Percentiles rank a stretch among this genome's conserved stretches.
Conservation (phyloP, 2,888 invertebrate genomes). For the Drosophila imparisetae region DNA sequence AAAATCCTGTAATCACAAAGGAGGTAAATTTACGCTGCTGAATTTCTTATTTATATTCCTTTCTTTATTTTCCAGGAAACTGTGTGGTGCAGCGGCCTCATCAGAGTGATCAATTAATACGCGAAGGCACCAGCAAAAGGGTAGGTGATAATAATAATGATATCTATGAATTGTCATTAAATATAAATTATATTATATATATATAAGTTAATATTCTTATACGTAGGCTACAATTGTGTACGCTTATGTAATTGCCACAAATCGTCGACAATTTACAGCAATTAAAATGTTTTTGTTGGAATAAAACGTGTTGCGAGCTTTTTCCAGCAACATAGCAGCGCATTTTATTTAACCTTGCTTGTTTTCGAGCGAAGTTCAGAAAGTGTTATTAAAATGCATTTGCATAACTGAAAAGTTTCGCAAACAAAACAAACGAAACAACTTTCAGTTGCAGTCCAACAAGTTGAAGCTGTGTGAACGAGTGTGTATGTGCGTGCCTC, state of each 20-base stretch:
- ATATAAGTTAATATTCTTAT: neutral
- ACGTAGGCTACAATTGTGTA: neutral
- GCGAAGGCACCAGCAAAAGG: slow-evolving; percentile 93
- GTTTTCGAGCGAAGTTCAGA: slow-evolving; percentile 38
- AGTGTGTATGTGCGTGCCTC: slow-evolving; percentile 15
- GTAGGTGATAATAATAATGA: slow-evolving; percentile 85
- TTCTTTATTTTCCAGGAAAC: slow-evolving; percentile 86
- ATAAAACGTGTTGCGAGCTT: slow-evolving; percentile 23
- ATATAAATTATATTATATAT: no score
- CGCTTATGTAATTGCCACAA: slow-evolving; percentile 23
- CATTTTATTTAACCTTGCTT: slow-evolving; percentile 45
- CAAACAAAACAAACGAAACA: slow-evolving; percentile 41
- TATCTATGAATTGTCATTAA: neutral
- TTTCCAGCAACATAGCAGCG: slow-evolving; percentile 27
- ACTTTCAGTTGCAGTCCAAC: slow-evolving; percentile 46
- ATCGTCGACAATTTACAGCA: slow-evolving; percentile 44
- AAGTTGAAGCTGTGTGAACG: slow-evolving; percentile 23
- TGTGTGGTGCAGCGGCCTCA: slow-evolving; percentile 94
- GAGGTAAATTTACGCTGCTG: neutral
- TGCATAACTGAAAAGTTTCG: slow-evolving; percentile 64
- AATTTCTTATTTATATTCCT: neutral
- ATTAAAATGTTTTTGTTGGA: slow-evolving; percentile 46
- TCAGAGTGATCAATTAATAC: slow-evolving; percentile 92
- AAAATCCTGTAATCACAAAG: neutral
- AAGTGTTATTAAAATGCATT: slow-evolving; percentile 62